These are phyloP conservation scores for Ibidorhyncha struthersii DNA, from an alignment of 2,113 vertebrate species.

Conservation along the genomic window DNA sequence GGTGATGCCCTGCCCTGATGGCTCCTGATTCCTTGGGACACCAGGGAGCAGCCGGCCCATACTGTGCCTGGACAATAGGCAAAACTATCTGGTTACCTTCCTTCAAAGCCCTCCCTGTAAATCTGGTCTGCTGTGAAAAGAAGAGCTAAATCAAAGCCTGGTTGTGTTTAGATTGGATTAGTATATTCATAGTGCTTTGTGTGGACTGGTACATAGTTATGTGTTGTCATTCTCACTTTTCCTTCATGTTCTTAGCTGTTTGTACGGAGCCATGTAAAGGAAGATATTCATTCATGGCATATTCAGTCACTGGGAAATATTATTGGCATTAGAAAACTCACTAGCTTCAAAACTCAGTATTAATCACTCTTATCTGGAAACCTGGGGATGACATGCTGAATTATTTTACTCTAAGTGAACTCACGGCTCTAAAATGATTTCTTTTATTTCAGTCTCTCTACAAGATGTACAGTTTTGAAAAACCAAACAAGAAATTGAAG, in stretches of 20 bases:
- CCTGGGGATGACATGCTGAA: not conserved
- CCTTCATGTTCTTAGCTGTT: not conserved
- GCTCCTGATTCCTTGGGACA: not conserved
- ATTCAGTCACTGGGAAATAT: not conserved
- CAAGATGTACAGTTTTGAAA: not conserved
- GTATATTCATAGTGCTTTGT: not conserved
- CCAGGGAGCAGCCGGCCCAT: not conserved
- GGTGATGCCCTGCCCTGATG: not conserved
- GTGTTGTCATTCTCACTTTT: not conserved
- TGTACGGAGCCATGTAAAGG: not conserved
- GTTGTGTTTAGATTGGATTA: not conserved
- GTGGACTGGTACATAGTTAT: not conserved
- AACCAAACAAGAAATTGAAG: not conserved
- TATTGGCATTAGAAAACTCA: not conserved
- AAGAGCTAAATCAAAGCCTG: not conserved
- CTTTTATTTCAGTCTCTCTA: not conserved
- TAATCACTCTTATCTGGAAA: not conserved
- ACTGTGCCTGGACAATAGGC: too few relatives aligned
- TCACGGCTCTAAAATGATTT: not conserved
- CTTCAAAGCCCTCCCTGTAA: not conserved
- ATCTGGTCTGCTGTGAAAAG: not conserved
- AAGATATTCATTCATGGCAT: not conserved
- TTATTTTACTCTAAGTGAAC: not conserved
- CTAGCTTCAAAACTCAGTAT: not conserved
- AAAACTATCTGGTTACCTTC: not conserved